phyloP scores from a whole-genome alignment of 2,113 vertebrate genomes.

The Dolichallabes microphthalmus region DNA sequence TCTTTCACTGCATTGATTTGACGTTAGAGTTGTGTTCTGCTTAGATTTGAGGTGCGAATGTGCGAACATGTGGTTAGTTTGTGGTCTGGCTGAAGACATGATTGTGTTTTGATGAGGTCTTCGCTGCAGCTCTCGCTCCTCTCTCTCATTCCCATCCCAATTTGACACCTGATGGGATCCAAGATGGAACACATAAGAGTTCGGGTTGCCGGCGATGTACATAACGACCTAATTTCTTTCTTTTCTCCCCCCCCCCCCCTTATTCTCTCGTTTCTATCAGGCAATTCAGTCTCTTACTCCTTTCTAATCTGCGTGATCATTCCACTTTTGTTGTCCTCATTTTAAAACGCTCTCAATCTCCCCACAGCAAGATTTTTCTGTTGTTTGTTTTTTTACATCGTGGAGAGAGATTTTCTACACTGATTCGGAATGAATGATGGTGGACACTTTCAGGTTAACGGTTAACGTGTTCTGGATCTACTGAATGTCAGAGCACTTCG shows the following conservation, averaged over 20 bases:
- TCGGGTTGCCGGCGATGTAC: slow-evolving; percentile 71
- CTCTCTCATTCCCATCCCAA: slow-evolving; percentile 69
- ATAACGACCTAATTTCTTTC: slow-evolving; percentile 72
- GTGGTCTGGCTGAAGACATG: slow-evolving; percentile 65
- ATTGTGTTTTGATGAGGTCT: slow-evolving; percentile 77
- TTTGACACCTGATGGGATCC: slow-evolving; percentile 76
- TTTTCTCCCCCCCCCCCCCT: background rate
- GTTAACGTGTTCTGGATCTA: background rate
- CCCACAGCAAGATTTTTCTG: background rate
- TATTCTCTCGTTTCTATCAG: slow-evolving; percentile 37
- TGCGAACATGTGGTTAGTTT: slow-evolving; percentile 58
- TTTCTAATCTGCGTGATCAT: slow-evolving; percentile 40
- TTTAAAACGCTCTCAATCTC: slow-evolving; percentile 23
- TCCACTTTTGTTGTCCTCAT: slow-evolving; percentile 39
- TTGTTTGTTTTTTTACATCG: background rate
- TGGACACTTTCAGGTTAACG: slow-evolving; percentile 14
- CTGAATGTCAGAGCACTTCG: background rate
- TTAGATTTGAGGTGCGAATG: slow-evolving; percentile 48
- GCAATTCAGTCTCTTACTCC: slow-evolving; percentile 30
- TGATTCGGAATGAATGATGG: background rate
- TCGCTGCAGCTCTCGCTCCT: slow-evolving; percentile 63
- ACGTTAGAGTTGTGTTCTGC: background rate
- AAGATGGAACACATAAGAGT: slow-evolving; percentile 69
- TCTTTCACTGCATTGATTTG: background rate
- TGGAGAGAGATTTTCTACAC: background rate